These are phyloP conservation scores for Leistus spinibarbis DNA, from an alignment of 2,888 invertebrate genomes.

Conservation along the genomic window DNA sequence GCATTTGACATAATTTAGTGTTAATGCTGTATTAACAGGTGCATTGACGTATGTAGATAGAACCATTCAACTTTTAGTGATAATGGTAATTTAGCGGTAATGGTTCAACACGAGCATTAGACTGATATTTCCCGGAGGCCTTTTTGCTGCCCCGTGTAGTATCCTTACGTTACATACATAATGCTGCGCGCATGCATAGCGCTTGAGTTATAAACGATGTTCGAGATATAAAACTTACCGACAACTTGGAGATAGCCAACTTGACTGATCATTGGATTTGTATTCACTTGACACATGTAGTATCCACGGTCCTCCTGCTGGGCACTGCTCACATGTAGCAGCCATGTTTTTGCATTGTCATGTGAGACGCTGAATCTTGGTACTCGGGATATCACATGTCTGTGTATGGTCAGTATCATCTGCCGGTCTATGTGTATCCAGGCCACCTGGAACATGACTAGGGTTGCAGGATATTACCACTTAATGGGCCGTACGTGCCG, in stretches of 20 bases:
- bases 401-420: constrained; percentile 91
- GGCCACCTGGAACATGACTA: constrained; percentile 71
- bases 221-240: constrained; percentile 65
- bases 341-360: constrained; percentile 91
- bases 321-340: constrained; percentile 87
- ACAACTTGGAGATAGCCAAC: constrained; percentile 92
- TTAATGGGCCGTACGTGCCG: constrained; percentile 1
- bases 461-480: constrained; percentile 3
- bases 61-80: neutral
- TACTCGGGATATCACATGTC: constrained; percentile 88
- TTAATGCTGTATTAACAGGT: no score
- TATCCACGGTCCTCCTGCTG: constrained; percentile 91
- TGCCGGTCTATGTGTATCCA: constrained; percentile 95
- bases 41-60: no score
- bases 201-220: neutral
- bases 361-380: constrained; percentile 90
- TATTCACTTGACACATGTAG: constrained; percentile 90
- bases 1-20: no score
- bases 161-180: neutral
- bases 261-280: constrained; percentile 94
- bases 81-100: neutral
- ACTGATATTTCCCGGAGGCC: neutral
- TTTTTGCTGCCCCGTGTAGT: neutral
- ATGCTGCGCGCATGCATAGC: no score
- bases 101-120: neutral